Evolutionary conservation across 2,797 vertebrate genomes (phyloP), one percentile per base, ranked within the genome.

Genomic region (Cynopterus sphinx): DNA sequence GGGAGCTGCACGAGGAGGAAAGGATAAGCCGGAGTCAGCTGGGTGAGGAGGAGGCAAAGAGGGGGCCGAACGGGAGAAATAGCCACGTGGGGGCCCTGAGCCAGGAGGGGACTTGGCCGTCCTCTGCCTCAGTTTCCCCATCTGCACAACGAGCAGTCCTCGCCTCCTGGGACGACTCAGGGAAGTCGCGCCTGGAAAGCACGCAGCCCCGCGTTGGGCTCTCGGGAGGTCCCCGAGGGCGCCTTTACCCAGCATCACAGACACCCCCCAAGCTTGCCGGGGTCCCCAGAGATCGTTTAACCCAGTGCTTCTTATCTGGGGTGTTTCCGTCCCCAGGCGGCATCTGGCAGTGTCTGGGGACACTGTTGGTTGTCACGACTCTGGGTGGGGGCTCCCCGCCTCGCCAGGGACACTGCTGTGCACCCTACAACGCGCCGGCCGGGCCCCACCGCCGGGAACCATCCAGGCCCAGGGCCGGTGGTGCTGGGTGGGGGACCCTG

Each of bases 391-490:
- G 53, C 41, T 12, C 4, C n/a, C 33, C 31, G 31, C 33, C 9
- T 33, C 6, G 55, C 78, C 39, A n/a, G 17, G 81, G 51, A 12
- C 0, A 6, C 67, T 8, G 10, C 22, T 2, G 16, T 9, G 5
- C 12, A 1, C 16, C 41, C 3, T 12, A 0, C 6, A 3, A 5
- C 0, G n/a, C 4, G 0, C 11, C 13, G 22, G 49, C 16, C 36
- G 28, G 43, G 22, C 10, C 26, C 63, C n/a, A 5, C 0, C 3
- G 1, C 10, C 9, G 13, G 33, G 33, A 33, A 33, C 33, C 33
- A 33, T 33, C 1, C 28, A 33, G 13, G 10, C 53, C 36, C 39
- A 28, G 9, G 1, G 41, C 1, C 28, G 6, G 0, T 26, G 24
- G 17, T 6, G 11, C 17, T 2, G 9, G 41, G 31, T 36, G 11